phyloP scores from a whole-genome alignment of 2,797 vertebrate species.

The Otolemur crassicaudatus region DNA sequence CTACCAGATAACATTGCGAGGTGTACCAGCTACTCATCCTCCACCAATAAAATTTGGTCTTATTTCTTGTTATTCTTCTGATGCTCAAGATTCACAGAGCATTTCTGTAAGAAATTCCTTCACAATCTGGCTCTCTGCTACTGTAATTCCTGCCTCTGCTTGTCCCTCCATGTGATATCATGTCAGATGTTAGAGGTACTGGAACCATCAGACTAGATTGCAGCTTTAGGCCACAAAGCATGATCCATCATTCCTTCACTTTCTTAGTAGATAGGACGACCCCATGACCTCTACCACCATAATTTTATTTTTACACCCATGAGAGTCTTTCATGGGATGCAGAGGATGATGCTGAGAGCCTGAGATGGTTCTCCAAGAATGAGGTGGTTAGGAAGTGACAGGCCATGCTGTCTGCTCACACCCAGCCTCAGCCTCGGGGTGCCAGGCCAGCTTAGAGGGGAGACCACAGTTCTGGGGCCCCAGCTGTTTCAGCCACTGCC shows the following conservation, averaged over 20 bases:
- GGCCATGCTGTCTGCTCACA: not conserved
- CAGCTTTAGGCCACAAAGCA: not conserved
- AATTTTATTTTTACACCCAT: not conserved
- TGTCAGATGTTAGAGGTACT: not conserved
- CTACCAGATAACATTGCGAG: not conserved
- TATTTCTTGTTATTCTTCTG: not conserved
- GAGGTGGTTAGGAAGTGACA: constrained; percentile 13
- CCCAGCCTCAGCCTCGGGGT: not conserved
- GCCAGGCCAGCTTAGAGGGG: not conserved
- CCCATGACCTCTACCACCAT: not conserved
- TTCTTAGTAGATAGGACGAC: not conserved
- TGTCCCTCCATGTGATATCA: not conserved
- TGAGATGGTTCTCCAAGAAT: constrained; percentile 38
- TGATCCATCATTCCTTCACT: not conserved
- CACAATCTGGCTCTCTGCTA: not conserved
- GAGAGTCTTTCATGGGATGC: not conserved
- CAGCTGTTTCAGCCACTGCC: not conserved
- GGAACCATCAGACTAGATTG: not conserved
- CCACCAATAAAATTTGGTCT: not conserved
- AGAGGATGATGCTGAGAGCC: not conserved
- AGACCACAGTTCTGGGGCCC: constrained; percentile 56
- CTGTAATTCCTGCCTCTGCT: not conserved
- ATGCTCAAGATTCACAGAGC: not conserved
- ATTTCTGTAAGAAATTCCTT: not conserved
- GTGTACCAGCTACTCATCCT: accelerated